A percentile compares a stretch with the other conserved stretches of the same genome.
Evolutionary conservation across 2,888 invertebrate species (phyloP).

Genomic region (Tenthredo amoena): DNA sequence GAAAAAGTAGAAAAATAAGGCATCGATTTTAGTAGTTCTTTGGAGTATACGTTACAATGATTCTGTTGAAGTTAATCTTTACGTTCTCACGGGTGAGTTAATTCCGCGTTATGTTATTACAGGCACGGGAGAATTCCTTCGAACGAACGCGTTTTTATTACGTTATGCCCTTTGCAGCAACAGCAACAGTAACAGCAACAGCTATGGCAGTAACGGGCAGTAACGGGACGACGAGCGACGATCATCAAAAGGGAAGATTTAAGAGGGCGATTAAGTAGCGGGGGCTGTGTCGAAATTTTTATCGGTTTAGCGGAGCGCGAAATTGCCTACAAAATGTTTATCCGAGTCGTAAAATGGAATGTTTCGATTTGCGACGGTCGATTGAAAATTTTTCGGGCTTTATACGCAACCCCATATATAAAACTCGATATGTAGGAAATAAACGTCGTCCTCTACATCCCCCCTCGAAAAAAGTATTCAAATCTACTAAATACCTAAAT

Average conservation of each 20-base stretch:
- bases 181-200: not conserved
- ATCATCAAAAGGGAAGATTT: conserved; percentile 48
- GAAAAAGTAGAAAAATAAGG: too few species aligned
- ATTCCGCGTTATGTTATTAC: not conserved
- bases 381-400: conserved; percentile 19
- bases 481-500: not conserved
- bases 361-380: conserved; percentile 49
- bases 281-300: conserved; percentile 49
- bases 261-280: conserved; percentile 46
- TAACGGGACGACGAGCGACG: conserved; percentile 15
- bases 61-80: not conserved
- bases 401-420: not conserved
- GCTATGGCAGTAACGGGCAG: not conserved
- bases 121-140: not conserved
- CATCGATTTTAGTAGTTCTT: too few species aligned
- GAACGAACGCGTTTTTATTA: conserved; percentile 1
- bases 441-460: not conserved
- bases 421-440: not conserved
- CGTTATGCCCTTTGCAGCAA: conserved; percentile 18
- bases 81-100: not conserved
- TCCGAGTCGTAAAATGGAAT: conserved; percentile 41
- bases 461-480: not conserved
- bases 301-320: conserved; percentile 48
- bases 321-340: conserved; percentile 52
- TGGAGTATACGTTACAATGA: not conserved